phyloP scores from a whole-genome alignment of 2,888 invertebrate species.

The Cantharis rufa region DNA sequence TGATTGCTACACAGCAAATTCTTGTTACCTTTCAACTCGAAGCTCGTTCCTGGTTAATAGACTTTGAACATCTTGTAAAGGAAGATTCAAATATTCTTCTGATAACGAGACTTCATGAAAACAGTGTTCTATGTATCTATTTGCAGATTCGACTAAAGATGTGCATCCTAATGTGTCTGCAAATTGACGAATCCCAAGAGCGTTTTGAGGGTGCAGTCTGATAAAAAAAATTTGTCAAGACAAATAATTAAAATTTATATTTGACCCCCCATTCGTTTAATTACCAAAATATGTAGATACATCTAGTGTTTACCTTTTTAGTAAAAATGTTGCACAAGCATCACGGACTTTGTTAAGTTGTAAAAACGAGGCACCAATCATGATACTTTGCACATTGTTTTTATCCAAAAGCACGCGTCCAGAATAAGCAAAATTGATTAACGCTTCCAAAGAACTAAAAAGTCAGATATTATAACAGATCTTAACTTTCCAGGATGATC shows the following conservation, averaged over 20 bases:
- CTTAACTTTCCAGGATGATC: background rate
- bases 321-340: conserved; percentile 81
- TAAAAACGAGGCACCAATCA: conserved; percentile 83
- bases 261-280: background rate
- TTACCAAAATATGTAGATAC: background rate
- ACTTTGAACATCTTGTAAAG: conserved; percentile 66
- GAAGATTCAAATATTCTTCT: conserved; percentile 74
- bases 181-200: conserved; percentile 77
- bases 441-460: conserved; percentile 74
- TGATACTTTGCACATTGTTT: conserved; percentile 80
- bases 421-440: conserved; percentile 86
- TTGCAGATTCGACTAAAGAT: conserved; percentile 71
- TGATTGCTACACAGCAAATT: background rate
- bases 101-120: conserved; percentile 76
- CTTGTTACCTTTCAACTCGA: conserved; percentile 62
- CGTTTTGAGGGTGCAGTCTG: conserved; percentile 79
- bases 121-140: conserved; percentile 78
- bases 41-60: conserved; percentile 77
- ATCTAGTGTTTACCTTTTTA: conserved; percentile 62
- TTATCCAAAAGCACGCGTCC: conserved; percentile 76
- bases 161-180: conserved; percentile 78
- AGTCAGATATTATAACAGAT: conserved; percentile 32
- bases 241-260: background rate
- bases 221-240: conserved; percentile 31
- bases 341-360: conserved; percentile 79